Base-by-base conservation (phyloP, 1,140 invertebrate species). In the Caenorhabditis remanei region DNA sequence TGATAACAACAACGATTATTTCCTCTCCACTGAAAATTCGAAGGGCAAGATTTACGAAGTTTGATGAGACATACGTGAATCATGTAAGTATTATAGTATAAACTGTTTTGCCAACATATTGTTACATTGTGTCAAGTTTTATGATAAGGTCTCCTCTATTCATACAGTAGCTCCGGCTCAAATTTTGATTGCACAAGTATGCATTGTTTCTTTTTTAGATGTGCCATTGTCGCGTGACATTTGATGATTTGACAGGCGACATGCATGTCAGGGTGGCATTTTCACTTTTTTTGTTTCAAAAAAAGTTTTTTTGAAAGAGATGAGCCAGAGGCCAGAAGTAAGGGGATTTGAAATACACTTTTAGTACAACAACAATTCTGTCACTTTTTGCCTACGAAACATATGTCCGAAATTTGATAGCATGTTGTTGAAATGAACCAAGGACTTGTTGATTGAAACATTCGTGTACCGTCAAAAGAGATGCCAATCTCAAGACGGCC, bases 31-130 rank as follows among this genome's bases (percentile, higher is more conserved):
- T 88, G 48, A 85, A 82, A 56, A 46, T 88, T 9, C 65, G 87
- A n/a, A 21, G 84, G 24, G 83, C 87, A 6, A 71, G 87, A 24
- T 87, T 88, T 13, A 88, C 87, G 14, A 88, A 88, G 55, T 88
- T 88, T 53, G 87, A 88, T 63, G 46, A 67, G 41, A 79, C 65
- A 71, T 79, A n/a, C 16, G 40, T 75, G 84, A 85, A 79, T 53
- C 63, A 85, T 46, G 87, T 88, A 24, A 88, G 87, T 83, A n/a
- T 79, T 2, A n/a, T 86, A 50, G 48, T 65, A 13, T 65, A 40
- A 61, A 6, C 58, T 21, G 1, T 53, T 4, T 16, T 13, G 50
- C 16, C 50, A 53, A 53, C 50, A 53, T 53, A 16, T 53, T 53
- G 9, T 58, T 41, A 11, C 32, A 41, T 13, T 46, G 43, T 43